Percentiles rank a stretch among this genome's conserved stretches.
Conservation (phyloP, 1,140 invertebrate genomes). For the Pomacea maculata region DNA sequence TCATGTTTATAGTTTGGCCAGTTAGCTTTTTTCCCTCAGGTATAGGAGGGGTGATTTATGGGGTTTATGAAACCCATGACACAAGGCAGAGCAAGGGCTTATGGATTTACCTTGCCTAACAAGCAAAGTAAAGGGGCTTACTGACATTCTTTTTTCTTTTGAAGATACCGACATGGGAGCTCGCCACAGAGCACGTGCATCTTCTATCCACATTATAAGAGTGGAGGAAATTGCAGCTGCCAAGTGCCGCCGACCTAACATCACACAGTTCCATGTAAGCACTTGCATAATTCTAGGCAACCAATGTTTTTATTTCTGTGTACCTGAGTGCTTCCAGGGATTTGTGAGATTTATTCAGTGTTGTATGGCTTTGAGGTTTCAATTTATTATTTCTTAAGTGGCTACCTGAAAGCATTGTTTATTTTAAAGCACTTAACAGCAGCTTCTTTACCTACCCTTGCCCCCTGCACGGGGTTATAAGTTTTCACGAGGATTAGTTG, state of each 20-base stretch:
- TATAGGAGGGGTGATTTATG: no score
- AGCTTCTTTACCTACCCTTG: not conserved
- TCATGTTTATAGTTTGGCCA: no score
- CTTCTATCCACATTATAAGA: constrained; percentile 98
- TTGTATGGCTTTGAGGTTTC: no score
- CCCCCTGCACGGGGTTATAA: not conserved
- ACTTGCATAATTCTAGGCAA: not conserved
- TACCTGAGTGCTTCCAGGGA: no score
- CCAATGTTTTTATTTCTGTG: no score
- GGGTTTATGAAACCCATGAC: no score
- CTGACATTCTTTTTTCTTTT: constrained; percentile 28
- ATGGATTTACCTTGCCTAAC: not conserved
- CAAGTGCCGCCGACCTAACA: constrained; percentile 79
- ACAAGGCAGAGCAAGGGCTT: no score
- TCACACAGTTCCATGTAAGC: constrained; percentile 95
- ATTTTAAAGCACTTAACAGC: not conserved
- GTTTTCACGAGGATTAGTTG: not conserved
- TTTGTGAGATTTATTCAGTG: no score
- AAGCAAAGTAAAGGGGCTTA: not conserved
- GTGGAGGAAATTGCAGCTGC: constrained; percentile 88
- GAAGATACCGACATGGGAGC: constrained; percentile 96
- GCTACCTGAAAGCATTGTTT: not conserved
- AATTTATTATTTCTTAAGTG: no score
- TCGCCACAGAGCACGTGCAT: constrained; percentile 94
- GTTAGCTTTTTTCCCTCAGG: no score